Evolutionary conservation across 2,113 vertebrate genomes (phyloP).

Genomic region (Glaucomys volans): DNA sequence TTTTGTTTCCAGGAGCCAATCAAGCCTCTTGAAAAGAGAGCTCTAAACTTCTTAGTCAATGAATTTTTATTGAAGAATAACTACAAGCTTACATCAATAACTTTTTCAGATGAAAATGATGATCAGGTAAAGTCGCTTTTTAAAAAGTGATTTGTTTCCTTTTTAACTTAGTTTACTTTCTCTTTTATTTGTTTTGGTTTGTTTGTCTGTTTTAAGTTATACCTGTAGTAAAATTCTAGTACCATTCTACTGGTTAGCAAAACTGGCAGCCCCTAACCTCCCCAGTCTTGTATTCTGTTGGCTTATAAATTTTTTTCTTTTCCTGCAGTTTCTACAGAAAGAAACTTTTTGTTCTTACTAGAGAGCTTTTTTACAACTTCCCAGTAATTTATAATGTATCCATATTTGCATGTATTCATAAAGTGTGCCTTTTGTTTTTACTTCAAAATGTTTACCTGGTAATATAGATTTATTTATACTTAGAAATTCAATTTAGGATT

Average conservation of each 20-base stretch:
- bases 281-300: neutral
- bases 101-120: slow-evolving; percentile 99
- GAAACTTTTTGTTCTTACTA: slow-evolving; percentile 41
- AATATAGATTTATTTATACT: neutral
- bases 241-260: neutral
- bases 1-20: slow-evolving; percentile 93
- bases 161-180: slow-evolving; percentile 36
- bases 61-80: slow-evolving; percentile 99
- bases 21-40: slow-evolving; percentile 99
- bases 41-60: slow-evolving; percentile 99
- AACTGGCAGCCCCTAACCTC: neutral
- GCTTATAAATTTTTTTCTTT: neutral
- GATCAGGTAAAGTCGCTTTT: slow-evolving; percentile 93
- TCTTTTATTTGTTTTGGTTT: slow-evolving; percentile 3
- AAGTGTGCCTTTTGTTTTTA: neutral
- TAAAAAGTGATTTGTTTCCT: slow-evolving; percentile 20
- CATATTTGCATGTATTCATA: neutral
- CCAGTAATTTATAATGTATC: neutral
- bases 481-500: slow-evolving; percentile 14
- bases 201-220: neutral
- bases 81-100: slow-evolving; percentile 98
- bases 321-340: neutral
- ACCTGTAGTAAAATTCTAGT: neutral
- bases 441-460: neutral
- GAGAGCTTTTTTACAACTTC: neutral